These are phyloP conservation scores for Alectura lathami DNA, from an alignment of 2,113 vertebrate genomes.

Conservation along the genomic window DNA sequence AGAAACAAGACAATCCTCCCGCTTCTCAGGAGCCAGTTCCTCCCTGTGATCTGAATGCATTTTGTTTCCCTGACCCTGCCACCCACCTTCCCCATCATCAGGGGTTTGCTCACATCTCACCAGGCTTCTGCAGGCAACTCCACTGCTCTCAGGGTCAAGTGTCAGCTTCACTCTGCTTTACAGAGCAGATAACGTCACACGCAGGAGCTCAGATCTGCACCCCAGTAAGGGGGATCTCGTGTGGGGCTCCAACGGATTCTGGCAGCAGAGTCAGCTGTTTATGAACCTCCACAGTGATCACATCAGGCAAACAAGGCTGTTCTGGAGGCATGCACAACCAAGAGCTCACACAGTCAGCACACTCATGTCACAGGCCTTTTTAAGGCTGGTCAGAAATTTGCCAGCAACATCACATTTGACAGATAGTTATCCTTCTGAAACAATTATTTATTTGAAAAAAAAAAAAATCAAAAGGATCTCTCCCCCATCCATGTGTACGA, in stretches of 20 bases:
- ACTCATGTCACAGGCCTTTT: not conserved
- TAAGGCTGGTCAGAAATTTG: not conserved
- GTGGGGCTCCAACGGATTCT: not conserved
- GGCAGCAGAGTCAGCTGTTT: not conserved
- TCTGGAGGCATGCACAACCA: fast-evolving
- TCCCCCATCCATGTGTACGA: not conserved
- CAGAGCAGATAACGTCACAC: not conserved
- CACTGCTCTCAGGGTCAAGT: not conserved
- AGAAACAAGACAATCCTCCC: not conserved
- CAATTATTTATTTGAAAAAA: too few relatives aligned
- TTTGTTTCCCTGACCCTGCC: not conserved
- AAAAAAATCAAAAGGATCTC: not conserved
- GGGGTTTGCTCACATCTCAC: not conserved
- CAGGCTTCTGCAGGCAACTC: not conserved
- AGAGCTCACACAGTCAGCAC: not conserved
- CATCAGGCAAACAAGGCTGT: not conserved
- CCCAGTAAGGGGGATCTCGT: not conserved
- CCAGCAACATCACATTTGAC: not conserved
- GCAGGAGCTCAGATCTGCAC: fast-evolving
- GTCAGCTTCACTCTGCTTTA: not conserved
- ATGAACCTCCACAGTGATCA: not conserved
- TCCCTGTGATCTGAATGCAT: not conserved
- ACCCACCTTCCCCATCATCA: fast-evolving
- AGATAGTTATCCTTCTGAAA: not conserved
- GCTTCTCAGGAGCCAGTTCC: not conserved